Evolutionary conservation across 2,113 vertebrate genomes (phyloP), one percentile per base, ranked within the genome.

Genomic region (Sander vitreus): DNA sequence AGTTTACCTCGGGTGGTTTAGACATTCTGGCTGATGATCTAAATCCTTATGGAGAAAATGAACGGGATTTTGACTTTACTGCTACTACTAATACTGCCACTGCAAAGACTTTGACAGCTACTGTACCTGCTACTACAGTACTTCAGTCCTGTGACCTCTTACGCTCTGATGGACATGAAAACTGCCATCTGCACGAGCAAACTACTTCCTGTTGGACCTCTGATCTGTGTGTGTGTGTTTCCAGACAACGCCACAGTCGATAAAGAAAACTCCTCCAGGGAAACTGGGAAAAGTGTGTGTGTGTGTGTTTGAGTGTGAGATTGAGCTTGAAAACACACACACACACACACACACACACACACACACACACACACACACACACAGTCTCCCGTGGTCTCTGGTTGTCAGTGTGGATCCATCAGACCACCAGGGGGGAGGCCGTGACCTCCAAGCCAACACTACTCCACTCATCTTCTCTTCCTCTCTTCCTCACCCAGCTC

Each of bases 331-430:
- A 60, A 21, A 25, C 9, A 13, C 8, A 6, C 21, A 43, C 8
- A 7, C 21, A 27, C 23, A 23, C 25, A 18, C 69, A 68, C 75
- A 80, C 78, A 76, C 71, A 80, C 77, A 75, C 78, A 73, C 65
- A 83, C 60, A 81, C 73, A 87, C 79, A 69, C 19, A 81, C 57
- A 57, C 66, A 48, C 76, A 80, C 75, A 73, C 76, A 63, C 64
- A 6, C 0, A 3, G 70, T 88, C 86, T 88, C 82, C 69, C 67
- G 91, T 72, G 78, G 91, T 79, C 84, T 86, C n/a, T 83, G 88
- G 60, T 80, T 89, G 88, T 90, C 90, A 86, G 76, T 65, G 80
- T 86, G 89, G 85, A 91, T 93, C 80, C 75, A 84, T 91, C 91
- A 92, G 69, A 85, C 71, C 88, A 82, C 63, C 88, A 88, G 89